These are phyloP conservation scores for Penaeus japonicus DNA, from an alignment of 1,140 invertebrate genomes.

Conservation along the genomic window DNA sequence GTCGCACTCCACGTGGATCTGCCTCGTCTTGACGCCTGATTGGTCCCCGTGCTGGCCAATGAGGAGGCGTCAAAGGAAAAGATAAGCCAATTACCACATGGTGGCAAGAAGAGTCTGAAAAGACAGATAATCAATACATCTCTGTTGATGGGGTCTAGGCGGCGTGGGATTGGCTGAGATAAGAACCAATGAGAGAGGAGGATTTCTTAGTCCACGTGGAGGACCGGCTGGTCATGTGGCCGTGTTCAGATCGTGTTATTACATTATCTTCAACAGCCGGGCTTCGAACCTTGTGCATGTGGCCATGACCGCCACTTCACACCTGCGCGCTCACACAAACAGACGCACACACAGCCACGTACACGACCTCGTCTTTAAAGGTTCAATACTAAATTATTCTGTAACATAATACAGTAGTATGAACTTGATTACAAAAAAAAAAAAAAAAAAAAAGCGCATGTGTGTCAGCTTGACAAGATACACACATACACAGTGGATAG, in stretches of 20 bases:
- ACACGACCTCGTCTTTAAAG: not conserved
- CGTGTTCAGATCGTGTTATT: conserved; percentile 11
- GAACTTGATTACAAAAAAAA: not conserved
- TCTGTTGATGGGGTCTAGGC: conserved; percentile 23
- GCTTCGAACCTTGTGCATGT: not conserved
- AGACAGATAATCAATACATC: conserved; percentile 48
- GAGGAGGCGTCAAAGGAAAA: conserved; percentile 33
- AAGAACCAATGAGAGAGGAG: not conserved
- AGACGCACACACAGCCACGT: not conserved
- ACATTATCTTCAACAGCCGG: conserved; percentile 25
- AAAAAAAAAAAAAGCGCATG: too few relatives aligned
- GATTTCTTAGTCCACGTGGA: not conserved
- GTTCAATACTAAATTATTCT: too few relatives aligned
- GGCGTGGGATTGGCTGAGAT: not conserved
- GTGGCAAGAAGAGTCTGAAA: conserved; percentile 38
- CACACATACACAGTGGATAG: too few relatives aligned
- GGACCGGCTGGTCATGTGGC: not conserved
- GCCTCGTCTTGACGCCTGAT: not conserved
- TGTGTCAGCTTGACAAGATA: too few relatives aligned
- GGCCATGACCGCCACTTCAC: conserved; percentile 14
- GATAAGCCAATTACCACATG: conserved; percentile 46
- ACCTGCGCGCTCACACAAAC: conserved; percentile 10
- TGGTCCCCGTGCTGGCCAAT: not conserved
- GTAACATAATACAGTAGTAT: too few relatives aligned
- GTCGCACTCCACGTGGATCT: conserved; percentile 11